phyloP scores from a whole-genome alignment of 1,140 invertebrate species.

The Lordiphosa stackelbergi region DNA sequence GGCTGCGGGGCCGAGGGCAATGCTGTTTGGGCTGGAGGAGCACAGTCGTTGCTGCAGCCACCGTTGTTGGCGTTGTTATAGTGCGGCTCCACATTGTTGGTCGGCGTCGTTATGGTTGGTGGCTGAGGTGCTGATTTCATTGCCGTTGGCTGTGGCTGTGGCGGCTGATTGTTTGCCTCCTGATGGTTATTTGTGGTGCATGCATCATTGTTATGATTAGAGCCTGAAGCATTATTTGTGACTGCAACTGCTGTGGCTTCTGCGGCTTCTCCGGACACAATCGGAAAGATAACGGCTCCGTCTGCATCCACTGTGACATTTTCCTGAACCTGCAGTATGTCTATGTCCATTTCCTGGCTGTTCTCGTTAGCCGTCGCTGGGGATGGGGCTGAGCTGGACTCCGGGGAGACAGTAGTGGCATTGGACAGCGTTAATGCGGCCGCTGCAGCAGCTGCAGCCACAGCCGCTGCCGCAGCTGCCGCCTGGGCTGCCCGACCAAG shows the following conservation, averaged over 20 bases:
- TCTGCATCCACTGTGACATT: conserved; percentile 74
- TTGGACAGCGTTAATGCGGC: conserved; percentile 58
- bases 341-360: conserved; percentile 79
- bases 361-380: conserved; percentile 50
- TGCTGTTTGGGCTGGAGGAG: conserved; percentile 27
- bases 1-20: conserved; percentile 20
- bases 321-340: conserved; percentile 79
- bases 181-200: conserved; percentile 30
- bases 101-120: conserved; percentile 5
- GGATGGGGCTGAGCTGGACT: conserved; percentile 34
- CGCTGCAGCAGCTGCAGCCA: conserved; percentile 61
- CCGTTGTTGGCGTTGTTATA: conserved; percentile 32
- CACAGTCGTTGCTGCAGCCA: conserved; percentile 43
- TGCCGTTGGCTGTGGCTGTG: conserved; percentile 13
- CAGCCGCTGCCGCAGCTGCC: conserved; percentile 61
- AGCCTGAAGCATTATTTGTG: conserved; percentile 32
- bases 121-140: conserved; percentile 16
- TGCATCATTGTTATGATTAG: conserved; percentile 34
- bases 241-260: conserved; percentile 15
- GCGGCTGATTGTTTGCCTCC: conserved; percentile 42
- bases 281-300: conserved; percentile 63
- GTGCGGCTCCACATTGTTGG: conserved; percentile 63
- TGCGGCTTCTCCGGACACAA: conserved; percentile 28
- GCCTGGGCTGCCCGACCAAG: conserved; percentile 64
- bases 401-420: conserved; percentile 54